phyloP scores from a whole-genome alignment of 2,888 invertebrate species.

The Lithodes maja region DNA sequence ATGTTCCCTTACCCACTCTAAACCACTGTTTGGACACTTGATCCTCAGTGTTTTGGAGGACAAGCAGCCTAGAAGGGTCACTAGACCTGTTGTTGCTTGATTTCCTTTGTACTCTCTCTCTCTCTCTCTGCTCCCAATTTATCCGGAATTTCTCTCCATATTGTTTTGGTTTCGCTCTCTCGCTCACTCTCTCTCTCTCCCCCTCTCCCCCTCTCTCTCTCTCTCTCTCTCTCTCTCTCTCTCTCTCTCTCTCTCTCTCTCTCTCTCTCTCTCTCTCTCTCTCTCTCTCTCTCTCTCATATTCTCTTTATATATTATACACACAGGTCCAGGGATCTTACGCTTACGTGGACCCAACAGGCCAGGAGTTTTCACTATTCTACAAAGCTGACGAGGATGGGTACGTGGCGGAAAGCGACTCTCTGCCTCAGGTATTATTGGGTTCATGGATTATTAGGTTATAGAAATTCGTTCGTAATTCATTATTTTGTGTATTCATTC shows the following conservation, averaged over 20 bases:
- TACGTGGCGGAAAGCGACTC: conserved; percentile 20
- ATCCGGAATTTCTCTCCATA: too few species aligned
- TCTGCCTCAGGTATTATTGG: conserved; percentile 16
- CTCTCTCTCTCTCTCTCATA: not conserved
- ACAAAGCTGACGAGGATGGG: conserved; percentile 29
- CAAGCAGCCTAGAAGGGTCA: too few species aligned
- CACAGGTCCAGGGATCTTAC: conserved; percentile 29
- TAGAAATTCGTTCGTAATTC: not conserved
- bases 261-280: not conserved
- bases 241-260: not conserved
- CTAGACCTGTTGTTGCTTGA: too few species aligned
- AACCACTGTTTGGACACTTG: too few species aligned
- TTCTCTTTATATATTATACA: not conserved
- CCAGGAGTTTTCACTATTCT: conserved; percentile 15
- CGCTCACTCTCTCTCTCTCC: too few species aligned
- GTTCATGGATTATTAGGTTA: not conserved
- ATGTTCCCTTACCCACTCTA: too few species aligned
- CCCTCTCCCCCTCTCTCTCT: too few species aligned
- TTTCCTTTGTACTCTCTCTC: too few species aligned
- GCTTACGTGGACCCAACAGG: conserved; percentile 23
- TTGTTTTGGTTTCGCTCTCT: too few species aligned
- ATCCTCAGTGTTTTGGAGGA: too few species aligned
- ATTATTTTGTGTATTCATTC: not conserved
- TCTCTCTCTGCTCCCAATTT: too few species aligned
- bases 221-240: not conserved